Evolutionary conservation across 2,888 invertebrate species (phyloP).

Genomic region (Pseudolycoriella hygida): DNA sequence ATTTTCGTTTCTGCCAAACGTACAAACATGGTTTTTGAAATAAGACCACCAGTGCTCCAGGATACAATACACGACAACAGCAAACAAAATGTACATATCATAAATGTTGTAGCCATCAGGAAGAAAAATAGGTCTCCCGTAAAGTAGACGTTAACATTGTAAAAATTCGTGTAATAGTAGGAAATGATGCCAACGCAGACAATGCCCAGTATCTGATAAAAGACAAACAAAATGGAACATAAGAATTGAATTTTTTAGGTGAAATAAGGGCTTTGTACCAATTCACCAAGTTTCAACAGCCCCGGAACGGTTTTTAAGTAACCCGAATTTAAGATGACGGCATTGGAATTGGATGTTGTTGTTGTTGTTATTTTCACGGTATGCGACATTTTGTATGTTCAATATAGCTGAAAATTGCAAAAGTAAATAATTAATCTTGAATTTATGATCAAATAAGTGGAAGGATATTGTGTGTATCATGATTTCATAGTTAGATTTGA

Average conservation of each 20-base stretch:
- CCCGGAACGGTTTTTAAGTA: constrained; percentile 65
- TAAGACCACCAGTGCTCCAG: constrained; percentile 62
- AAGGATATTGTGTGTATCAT: too few species aligned
- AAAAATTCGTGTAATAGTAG: constrained; percentile 32
- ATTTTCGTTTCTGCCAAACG: not conserved
- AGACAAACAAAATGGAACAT: too few species aligned
- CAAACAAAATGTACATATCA: constrained; percentile 62
- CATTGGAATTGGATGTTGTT: constrained; percentile 59
- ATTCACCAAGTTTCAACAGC: constrained; percentile 58
- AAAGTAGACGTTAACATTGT: constrained; percentile 19
- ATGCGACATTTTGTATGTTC: constrained; percentile 53
- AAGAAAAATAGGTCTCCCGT: constrained; percentile 49
- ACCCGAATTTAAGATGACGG: constrained; percentile 60
- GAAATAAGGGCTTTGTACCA: constrained; percentile 43
- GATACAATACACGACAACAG: constrained; percentile 56
- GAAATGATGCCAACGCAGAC: constrained; percentile 54
- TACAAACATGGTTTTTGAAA: constrained; percentile 63
- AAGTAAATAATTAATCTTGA: too few species aligned
- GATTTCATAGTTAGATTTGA: too few species aligned
- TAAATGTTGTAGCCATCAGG: constrained; percentile 54
- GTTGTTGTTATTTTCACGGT: constrained; percentile 73
- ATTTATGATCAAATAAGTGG: too few species aligned
- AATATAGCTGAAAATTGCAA: not conserved
- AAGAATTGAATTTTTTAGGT: too few species aligned
- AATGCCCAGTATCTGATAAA: constrained; percentile 50